A percentile compares a stretch with the other conserved stretches of the same genome.
These are phyloP conservation scores for Herpetotheres cachinnans DNA, from an alignment of 2,113 vertebrate genomes.

Conservation along the genomic window DNA sequence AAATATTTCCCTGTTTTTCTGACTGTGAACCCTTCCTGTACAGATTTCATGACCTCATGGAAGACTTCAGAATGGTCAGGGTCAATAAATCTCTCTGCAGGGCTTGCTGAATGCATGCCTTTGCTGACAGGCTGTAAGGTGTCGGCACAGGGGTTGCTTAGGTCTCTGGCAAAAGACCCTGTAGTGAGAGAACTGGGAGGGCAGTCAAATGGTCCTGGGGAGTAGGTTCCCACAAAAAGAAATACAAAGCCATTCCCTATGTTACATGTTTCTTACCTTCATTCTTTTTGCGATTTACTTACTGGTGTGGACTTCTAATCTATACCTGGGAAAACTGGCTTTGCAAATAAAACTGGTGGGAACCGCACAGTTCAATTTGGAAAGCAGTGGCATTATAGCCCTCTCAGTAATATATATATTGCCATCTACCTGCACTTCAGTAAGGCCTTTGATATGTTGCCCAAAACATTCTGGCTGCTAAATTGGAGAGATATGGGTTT, in stretches of 20 bases:
- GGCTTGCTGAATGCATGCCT: neutral
- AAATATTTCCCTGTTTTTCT: neutral
- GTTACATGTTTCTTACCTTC: neutral
- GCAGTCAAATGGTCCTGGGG: neutral
- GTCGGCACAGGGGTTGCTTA: neutral
- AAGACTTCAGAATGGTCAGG: neutral
- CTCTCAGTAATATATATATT: neutral
- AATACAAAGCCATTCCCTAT: neutral
- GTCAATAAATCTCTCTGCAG: neutral
- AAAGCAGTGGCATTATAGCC: neutral
- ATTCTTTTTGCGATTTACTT: neutral
- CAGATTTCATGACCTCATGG: neutral
- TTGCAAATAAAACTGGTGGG: neutral
- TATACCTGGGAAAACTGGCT: neutral
- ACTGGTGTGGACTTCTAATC: neutral
- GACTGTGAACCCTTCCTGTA: neutral
- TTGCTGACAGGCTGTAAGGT: neutral
- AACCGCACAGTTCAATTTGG: neutral
- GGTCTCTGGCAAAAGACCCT: neutral
- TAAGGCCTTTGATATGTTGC: neutral
- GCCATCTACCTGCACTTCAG: neutral
- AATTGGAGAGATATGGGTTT: neutral
- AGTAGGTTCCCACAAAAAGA: neutral
- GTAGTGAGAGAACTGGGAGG: neutral
- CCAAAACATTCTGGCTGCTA: neutral